Evolutionary conservation across 1,140 invertebrate genomes (phyloP).

Genomic region (Onthophagus taurus): DNA sequence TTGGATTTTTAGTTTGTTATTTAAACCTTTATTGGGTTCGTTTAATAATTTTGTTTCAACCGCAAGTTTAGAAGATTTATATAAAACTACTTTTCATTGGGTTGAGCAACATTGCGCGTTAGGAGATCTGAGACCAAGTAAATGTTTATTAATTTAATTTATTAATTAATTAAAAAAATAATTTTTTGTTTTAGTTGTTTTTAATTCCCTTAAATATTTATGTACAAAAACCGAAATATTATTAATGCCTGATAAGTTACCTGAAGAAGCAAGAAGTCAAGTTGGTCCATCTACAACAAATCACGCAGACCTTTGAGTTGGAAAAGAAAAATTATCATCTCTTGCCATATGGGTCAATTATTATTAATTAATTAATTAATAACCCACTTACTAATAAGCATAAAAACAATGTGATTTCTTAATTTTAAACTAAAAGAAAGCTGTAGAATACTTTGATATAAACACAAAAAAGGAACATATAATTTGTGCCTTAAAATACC

Average conservation of each 20-base stretch:
- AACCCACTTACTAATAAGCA: no score
- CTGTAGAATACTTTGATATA: no score
- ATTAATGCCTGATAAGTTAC: constrained; percentile 74
- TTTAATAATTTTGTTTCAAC: constrained; percentile 89
- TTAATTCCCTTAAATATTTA: constrained; percentile 82
- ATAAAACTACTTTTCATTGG: constrained; percentile 85
- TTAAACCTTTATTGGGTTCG: constrained; percentile 77
- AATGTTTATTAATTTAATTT: constrained; percentile 16
- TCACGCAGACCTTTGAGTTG: no score
- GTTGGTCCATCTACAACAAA: constrained; percentile 31
- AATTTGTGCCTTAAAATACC: no score
- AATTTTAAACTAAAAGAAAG: no score
- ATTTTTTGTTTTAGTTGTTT: constrained; percentile 61
- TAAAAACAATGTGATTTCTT: no score
- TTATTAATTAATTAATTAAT: no score
- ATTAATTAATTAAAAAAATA: constrained; percentile 11
- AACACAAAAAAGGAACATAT: no score
- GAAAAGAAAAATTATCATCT: no score
- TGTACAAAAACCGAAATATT: constrained; percentile 90
- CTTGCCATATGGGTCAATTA: no score
- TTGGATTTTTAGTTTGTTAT: constrained; percentile 93
- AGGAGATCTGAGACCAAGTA: constrained; percentile 84
- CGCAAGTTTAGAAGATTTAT: constrained; percentile 82
- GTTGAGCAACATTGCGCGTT: constrained; percentile 93
- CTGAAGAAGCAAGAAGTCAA: constrained; percentile 71